Conservation (phyloP, 2,888 invertebrate genomes). For the Noctua janthina region DNA sequence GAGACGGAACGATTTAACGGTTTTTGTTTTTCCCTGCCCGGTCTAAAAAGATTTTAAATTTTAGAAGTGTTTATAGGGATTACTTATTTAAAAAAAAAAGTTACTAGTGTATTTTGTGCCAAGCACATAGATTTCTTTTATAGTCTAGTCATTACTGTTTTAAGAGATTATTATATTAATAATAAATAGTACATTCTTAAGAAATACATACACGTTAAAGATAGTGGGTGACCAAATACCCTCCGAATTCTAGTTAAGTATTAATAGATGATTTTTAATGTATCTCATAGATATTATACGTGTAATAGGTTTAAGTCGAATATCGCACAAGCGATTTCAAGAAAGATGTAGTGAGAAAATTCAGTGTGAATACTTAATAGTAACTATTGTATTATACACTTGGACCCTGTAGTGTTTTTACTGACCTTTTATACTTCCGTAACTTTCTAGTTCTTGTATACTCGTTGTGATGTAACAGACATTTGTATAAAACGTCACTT, state of each 20-base stretch:
- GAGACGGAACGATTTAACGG: constrained; percentile 43
- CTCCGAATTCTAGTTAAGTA: constrained; percentile 83
- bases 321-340: constrained; percentile 76
- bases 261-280: constrained; percentile 70
- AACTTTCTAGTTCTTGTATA: constrained; percentile 76
- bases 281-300: constrained; percentile 64
- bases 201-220: constrained; percentile 60
- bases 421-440: constrained; percentile 87
- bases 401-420: constrained; percentile 87
- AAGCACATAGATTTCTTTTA: constrained; percentile 74
- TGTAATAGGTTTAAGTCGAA: constrained; percentile 56
- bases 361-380: constrained; percentile 72
- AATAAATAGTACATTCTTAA: constrained; percentile 52
- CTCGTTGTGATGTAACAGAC: constrained; percentile 51
- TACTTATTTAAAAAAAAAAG: constrained; percentile 61
- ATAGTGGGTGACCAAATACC: constrained; percentile 79
- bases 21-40: constrained; percentile 66
- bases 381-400: constrained; percentile 82
- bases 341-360: constrained; percentile 88
- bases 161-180: constrained; percentile 61
- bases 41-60: constrained; percentile 73
- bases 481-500: constrained; percentile 51
- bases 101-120: constrained; percentile 73
- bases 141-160: constrained; percentile 72
- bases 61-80: constrained; percentile 63